phyloP scores from a whole-genome alignment of 2,888 invertebrate species.

The Caenorhabditis zanzibari region DNA sequence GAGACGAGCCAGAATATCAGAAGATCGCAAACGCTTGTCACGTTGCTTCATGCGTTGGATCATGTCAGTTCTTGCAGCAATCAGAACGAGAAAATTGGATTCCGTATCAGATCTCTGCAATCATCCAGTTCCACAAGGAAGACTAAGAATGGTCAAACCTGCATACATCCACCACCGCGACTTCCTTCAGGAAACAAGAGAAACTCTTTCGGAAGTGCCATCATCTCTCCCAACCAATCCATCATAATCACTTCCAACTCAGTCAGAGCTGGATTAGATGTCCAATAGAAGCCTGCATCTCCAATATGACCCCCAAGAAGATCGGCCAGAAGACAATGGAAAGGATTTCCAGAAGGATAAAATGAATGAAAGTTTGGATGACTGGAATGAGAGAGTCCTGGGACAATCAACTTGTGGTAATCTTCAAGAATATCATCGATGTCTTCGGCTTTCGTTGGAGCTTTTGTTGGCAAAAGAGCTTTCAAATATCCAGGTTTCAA shows the following conservation, averaged over 20 bases:
- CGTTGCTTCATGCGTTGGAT: conserved; percentile 34
- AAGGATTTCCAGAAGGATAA: conserved; percentile 59
- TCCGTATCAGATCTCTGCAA: conserved; percentile 54
- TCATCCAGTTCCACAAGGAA: not conserved
- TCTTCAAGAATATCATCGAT: conserved; percentile 64
- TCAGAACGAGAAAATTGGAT: conserved; percentile 48
- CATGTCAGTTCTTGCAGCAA: conserved; percentile 58
- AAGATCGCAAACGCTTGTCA: conserved; percentile 4
- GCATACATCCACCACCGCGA: conserved; percentile 64
- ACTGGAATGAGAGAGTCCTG: conserved; percentile 57
- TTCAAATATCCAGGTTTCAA: conserved; percentile 63
- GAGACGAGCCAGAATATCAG: conserved; percentile 45
- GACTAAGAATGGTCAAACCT: not conserved
- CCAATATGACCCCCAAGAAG: conserved; percentile 59
- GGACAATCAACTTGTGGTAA: conserved; percentile 60
- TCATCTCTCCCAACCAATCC: conserved; percentile 67
- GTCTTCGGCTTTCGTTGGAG: conserved; percentile 56
- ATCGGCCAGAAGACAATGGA: conserved; percentile 58
- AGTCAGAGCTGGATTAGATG: conserved; percentile 54
- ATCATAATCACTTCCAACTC: conserved; percentile 63
- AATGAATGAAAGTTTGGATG: conserved; percentile 62
- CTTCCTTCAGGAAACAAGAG: conserved; percentile 56
- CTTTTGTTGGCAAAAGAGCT: conserved; percentile 47
- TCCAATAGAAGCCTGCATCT: conserved; percentile 60
- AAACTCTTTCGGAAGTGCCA: conserved; percentile 61